Conservation (phyloP, 2,888 invertebrate species). For the Invenusta paracnida region DNA sequence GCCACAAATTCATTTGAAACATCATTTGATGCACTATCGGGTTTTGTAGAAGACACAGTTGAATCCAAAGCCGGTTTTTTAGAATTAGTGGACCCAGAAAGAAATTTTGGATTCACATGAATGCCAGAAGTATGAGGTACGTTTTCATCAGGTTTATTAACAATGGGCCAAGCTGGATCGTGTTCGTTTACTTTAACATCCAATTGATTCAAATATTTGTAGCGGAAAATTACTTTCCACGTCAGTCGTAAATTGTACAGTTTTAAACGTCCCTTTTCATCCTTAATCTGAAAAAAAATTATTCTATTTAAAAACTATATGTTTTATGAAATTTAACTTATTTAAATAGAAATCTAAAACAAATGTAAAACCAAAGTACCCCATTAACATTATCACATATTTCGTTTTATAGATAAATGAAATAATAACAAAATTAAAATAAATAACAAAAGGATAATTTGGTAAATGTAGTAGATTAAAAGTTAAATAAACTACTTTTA, state of each 20-base stretch:
- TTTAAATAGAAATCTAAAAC: too few relatives aligned
- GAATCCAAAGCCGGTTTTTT: neutral
- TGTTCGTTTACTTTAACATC: constrained; percentile 38
- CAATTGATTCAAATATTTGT: constrained; percentile 3
- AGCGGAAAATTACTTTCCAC: constrained; percentile 33
- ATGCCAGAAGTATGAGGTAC: neutral
- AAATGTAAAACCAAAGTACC: too few relatives aligned
- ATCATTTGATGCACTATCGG: neutral
- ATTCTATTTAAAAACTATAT: too few relatives aligned
- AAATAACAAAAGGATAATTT: too few relatives aligned
- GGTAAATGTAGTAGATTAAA: too few relatives aligned
- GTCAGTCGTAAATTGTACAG: constrained; percentile 41
- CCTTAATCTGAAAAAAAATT: constrained; percentile 38
- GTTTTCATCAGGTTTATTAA: constrained; percentile 8
- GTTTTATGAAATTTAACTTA: too few relatives aligned
- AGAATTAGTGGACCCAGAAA: neutral
- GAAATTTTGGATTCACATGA: neutral
- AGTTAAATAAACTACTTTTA: too few relatives aligned
- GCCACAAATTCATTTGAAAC: neutral
- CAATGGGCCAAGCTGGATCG: constrained; percentile 43
- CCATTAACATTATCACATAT: too few relatives aligned
- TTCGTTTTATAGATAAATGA: too few relatives aligned
- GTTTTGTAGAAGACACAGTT: neutral
- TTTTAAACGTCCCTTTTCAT: constrained; percentile 40
- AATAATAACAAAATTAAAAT: too few relatives aligned